Conservation (phyloP, 1,140 invertebrate species). For the Drosophila melanica region DNA sequence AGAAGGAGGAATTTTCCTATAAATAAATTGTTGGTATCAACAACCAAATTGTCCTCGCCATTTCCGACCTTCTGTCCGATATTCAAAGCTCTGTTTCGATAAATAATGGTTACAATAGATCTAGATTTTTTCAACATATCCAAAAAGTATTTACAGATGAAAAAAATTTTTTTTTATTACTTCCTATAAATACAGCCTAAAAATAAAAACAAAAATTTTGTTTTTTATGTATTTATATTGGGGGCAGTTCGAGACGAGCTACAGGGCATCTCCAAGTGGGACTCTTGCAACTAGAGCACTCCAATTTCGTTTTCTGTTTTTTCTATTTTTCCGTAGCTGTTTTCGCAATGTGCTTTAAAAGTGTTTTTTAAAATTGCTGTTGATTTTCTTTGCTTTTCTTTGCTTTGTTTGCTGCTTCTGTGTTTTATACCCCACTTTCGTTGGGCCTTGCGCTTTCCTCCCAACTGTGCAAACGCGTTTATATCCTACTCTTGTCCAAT, state of each 20-base stretch:
- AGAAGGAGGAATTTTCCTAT: background rate
- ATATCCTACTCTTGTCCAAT: slow-evolving; percentile 45
- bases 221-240: no score
- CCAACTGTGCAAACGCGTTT: slow-evolving; percentile 64
- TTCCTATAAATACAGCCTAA: no score
- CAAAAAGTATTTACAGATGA: no score
- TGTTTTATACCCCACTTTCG: slow-evolving; percentile 12
- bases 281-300: background rate
- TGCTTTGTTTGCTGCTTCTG: slow-evolving; percentile 21
- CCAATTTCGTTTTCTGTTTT: background rate
- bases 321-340: slow-evolving; percentile 42
- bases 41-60: no score
- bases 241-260: no score
- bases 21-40: no score
- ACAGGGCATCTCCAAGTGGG: background rate
- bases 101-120: no score
- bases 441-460: slow-evolving; percentile 16
- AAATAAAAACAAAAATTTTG: no score
- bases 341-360: slow-evolving; percentile 80
- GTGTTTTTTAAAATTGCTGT: slow-evolving; percentile 67
- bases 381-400: slow-evolving; percentile 55
- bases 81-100: no score
- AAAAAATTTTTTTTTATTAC: no score
- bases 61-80: no score
- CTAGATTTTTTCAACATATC: no score